Evolutionary conservation across 2,888 invertebrate genomes (phyloP).

Genomic region (Trimorus sp.): DNA sequence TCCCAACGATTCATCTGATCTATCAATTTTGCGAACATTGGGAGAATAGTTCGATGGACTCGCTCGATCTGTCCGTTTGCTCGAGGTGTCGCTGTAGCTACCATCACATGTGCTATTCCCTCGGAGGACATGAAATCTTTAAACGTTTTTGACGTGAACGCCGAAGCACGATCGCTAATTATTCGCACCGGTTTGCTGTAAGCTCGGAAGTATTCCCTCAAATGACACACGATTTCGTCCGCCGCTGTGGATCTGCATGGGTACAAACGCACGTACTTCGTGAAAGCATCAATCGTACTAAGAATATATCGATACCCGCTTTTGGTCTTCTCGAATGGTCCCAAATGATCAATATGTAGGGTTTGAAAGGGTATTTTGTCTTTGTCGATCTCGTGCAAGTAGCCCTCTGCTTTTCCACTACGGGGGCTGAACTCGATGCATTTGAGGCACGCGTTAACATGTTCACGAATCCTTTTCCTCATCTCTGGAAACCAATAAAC

Average conservation of each 20-base stretch:
- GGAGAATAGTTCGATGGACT: too few species aligned
- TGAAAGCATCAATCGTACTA: conserved; percentile 69
- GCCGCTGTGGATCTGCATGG: not conserved
- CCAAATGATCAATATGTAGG: conserved; percentile 14
- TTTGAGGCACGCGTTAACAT: not conserved
- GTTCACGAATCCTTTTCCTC: not conserved
- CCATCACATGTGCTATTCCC: too few species aligned
- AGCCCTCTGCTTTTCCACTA: conserved; percentile 15
- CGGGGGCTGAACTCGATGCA: not conserved
- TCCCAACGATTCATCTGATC: too few species aligned
- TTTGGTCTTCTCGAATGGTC: conserved; percentile 14
- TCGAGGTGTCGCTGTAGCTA: too few species aligned
- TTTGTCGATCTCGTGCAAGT: conserved; percentile 11
- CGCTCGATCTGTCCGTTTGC: too few species aligned
- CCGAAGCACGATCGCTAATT: too few species aligned
- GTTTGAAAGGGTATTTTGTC: conserved; percentile 15
- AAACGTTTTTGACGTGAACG: too few species aligned
- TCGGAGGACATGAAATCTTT: too few species aligned
- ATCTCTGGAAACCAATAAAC: conserved; percentile 30
- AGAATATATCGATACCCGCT: conserved; percentile 2
- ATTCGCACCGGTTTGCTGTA: not conserved
- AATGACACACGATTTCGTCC: conserved; percentile 48
- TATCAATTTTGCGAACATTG: too few species aligned
- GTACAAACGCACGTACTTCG: conserved; percentile 1
- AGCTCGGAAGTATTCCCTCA: not conserved